Conservation (phyloP, 1,140 invertebrate species). For the Drosophila nigromelanica region DNA sequence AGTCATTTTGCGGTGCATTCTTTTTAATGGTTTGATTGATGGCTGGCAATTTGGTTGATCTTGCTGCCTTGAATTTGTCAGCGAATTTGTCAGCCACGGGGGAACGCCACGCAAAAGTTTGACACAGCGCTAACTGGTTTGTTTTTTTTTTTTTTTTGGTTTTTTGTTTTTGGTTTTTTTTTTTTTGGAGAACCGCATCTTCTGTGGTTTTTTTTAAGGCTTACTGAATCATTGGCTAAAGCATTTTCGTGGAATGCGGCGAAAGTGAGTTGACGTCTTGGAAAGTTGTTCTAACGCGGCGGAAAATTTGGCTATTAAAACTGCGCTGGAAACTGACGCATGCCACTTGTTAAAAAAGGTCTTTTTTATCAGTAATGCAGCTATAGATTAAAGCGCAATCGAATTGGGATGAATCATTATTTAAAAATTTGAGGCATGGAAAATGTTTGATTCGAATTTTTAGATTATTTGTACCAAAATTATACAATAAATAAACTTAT, state of each 20-base stretch:
- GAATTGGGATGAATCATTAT: too few species aligned
- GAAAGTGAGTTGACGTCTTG: slow-evolving; percentile 59
- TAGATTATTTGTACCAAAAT: too few species aligned
- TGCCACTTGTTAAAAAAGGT: neutral
- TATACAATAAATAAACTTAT: too few species aligned
- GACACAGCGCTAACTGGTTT: slow-evolving; percentile 64
- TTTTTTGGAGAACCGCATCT: neutral
- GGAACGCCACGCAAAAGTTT: slow-evolving; percentile 31
- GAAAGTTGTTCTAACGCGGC: slow-evolving; percentile 25
- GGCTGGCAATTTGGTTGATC: slow-evolving; percentile 69
- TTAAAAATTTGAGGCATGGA: too few species aligned
- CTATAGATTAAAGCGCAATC: too few species aligned
- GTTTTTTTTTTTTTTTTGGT: slow-evolving; percentile 5
- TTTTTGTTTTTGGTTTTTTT: too few species aligned
- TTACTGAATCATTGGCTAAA: slow-evolving; percentile 73
- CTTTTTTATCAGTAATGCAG: too few species aligned
- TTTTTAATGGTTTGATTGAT: slow-evolving; percentile 82
- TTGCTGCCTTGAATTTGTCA: slow-evolving; percentile 79
- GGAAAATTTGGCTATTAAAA: slow-evolving; percentile 20
- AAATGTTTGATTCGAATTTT: too few species aligned
- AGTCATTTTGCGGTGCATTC: slow-evolving; percentile 78
- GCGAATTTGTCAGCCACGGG: slow-evolving; percentile 72
- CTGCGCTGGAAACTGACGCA: slow-evolving; percentile 12
- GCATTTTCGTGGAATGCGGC: slow-evolving; percentile 60
- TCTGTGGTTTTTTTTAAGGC: slow-evolving; percentile 49